These are phyloP conservation scores for Thunnus thynnus DNA, from an alignment of 2,113 vertebrate species.

Conservation along the genomic window DNA sequence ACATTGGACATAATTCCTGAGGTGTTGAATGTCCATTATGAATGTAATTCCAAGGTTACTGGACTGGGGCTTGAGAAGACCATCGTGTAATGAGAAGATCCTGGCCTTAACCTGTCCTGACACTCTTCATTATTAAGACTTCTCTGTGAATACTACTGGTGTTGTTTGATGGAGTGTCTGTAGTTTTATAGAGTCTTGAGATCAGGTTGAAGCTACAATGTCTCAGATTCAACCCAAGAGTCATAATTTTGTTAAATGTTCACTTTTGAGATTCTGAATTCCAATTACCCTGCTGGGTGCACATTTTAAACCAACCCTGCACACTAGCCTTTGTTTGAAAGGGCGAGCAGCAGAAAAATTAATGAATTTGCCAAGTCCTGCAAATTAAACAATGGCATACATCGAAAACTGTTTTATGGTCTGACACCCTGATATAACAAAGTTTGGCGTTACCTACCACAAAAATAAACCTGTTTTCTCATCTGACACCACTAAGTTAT, in stretches of 20 bases:
- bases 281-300: not conserved
- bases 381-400: not conserved
- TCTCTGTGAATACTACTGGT: not conserved
- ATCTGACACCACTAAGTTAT: not conserved
- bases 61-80: too few relatives aligned
- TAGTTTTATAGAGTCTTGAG: too few relatives aligned
- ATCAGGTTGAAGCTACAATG: too few relatives aligned
- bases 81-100: too few relatives aligned
- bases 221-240: too few relatives aligned
- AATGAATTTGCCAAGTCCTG: not conserved
- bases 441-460: not conserved
- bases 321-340: not conserved
- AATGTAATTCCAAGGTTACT: too few relatives aligned
- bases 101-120: too few relatives aligned
- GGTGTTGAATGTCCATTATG: too few relatives aligned
- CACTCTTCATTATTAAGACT: not conserved
- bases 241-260: not conserved
- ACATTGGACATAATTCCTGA: too few relatives aligned
- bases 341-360: not conserved
- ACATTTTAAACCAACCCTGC: not conserved
- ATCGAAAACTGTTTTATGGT: not conserved
- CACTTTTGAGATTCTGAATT: slow-evolving; percentile 3
- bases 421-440: not conserved
- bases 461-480: not conserved
- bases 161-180: not conserved